A percentile compares a stretch with the other conserved stretches of the same genome.
These are phyloP conservation scores for Alaudala cheleensis DNA, from an alignment of 2,113 vertebrate species.

Conservation along the genomic window DNA sequence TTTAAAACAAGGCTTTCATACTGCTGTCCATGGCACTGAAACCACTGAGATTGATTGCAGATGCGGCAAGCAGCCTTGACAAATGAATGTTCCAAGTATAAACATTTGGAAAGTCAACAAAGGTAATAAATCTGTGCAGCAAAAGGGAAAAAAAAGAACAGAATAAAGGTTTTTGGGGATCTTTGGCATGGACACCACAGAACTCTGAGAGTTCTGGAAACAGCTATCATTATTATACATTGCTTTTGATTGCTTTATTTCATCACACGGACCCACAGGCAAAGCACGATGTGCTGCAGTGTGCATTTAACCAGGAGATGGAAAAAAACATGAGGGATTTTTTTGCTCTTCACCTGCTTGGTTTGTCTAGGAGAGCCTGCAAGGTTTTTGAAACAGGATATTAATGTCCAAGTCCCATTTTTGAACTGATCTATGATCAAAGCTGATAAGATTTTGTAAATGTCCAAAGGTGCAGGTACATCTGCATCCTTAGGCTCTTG, in stretches of 20 bases:
- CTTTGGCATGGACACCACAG: neutral
- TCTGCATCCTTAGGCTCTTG: neutral
- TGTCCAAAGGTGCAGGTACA: neutral
- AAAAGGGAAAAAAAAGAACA: neutral
- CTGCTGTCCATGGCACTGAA: neutral
- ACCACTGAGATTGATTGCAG: slow-evolving; percentile 20
- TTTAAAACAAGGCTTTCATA: neutral
- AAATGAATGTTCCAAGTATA: slow-evolving; percentile 52
- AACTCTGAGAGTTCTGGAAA: slow-evolving; percentile 7
- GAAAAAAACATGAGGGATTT: neutral
- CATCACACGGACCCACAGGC: neutral
- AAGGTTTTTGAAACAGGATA: neutral
- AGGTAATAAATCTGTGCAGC: slow-evolving; percentile 43
- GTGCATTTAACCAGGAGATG: neutral
- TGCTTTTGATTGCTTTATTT: slow-evolving; percentile 30
- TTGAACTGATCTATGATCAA: neutral
- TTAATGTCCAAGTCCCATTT: neutral
- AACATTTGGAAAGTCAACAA: slow-evolving; percentile 54
- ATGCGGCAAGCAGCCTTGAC: slow-evolving; percentile 36
- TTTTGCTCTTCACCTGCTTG: neutral
- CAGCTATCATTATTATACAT: slow-evolving; percentile 13
- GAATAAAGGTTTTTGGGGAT: slow-evolving; percentile 23
- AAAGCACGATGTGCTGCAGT: slow-evolving; percentile 18
- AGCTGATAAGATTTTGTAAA: neutral
- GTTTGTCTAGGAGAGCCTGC: neutral